Evolutionary conservation across 2,113 vertebrate species (phyloP).

Genomic region (Amia ocellicauda): DNA sequence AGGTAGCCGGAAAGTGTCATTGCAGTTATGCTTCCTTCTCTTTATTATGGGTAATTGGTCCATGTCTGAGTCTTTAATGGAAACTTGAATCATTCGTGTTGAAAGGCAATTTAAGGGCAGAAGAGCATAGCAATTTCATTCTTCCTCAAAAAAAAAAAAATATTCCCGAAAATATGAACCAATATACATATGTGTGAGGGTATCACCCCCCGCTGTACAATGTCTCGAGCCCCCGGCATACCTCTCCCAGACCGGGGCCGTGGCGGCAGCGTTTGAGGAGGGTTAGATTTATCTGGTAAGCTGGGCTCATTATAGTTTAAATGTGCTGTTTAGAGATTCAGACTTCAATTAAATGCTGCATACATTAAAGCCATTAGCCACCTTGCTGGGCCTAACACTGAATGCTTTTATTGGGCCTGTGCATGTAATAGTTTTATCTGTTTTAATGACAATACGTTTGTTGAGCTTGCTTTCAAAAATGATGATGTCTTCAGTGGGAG

Average conservation of each 20-base stretch:
- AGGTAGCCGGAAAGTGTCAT: no score
- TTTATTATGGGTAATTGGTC: background rate
- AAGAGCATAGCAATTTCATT: background rate
- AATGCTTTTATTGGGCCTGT: slow-evolving; percentile 17
- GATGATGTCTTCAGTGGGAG: slow-evolving; percentile 28
- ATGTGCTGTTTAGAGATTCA: no score
- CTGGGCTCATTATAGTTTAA: no score
- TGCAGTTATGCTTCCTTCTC: background rate
- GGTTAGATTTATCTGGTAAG: no score
- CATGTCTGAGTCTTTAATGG: background rate
- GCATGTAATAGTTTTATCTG: slow-evolving; percentile 20
- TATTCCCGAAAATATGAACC: no score
- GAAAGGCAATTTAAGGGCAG: background rate
- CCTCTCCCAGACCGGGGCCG: no score
- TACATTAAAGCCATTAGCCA: slow-evolving; percentile 14
- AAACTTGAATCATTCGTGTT: background rate
- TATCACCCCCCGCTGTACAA: no score
- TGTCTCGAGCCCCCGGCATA: no score
- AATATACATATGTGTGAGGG: no score
- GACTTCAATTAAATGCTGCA: background rate
- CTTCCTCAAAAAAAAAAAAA: no score
- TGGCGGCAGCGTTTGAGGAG: no score
- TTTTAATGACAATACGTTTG: slow-evolving; percentile 31
- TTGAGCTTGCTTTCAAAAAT: slow-evolving; percentile 10
- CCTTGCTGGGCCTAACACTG: background rate